These are phyloP conservation scores for Drosophila pruinosa DNA, from an alignment of 1,140 invertebrate species.

Conservation along the genomic window DNA sequence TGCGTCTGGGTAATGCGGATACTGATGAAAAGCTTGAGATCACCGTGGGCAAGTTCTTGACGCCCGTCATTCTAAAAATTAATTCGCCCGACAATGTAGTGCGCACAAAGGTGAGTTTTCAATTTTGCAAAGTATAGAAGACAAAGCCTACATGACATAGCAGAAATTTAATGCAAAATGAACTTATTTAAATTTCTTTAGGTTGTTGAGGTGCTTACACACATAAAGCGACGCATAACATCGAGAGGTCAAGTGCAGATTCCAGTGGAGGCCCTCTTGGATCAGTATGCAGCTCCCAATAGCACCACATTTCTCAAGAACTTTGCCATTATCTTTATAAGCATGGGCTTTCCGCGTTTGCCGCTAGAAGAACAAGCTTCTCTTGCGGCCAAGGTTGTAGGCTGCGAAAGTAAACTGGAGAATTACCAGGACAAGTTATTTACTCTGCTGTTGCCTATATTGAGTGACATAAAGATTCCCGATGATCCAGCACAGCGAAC, in stretches of 20 bases:
- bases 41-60: slow-evolving; percentile 92
- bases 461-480: slow-evolving; percentile 89
- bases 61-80: slow-evolving; percentile 94
- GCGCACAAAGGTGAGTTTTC: slow-evolving; percentile 87
- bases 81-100: slow-evolving; percentile 93
- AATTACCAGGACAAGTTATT: slow-evolving; percentile 94
- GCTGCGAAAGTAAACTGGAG: slow-evolving; percentile 91
- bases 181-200: slow-evolving; percentile 76
- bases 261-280: slow-evolving; percentile 92
- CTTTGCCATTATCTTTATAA: slow-evolving; percentile 97
- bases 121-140: slow-evolving; percentile 1
- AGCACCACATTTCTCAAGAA: slow-evolving; percentile 87
- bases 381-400: slow-evolving; percentile 89
- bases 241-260: slow-evolving; percentile 92
- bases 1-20: slow-evolving; percentile 93
- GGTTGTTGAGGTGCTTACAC: slow-evolving; percentile 96
- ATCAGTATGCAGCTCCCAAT: slow-evolving; percentile 87
- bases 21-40: slow-evolving; percentile 94
- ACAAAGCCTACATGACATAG: slow-evolving; percentile 35
- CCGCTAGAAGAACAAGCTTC: slow-evolving; percentile 89
- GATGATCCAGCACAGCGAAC: slow-evolving; percentile 86
- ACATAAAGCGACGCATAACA: slow-evolving; percentile 95
- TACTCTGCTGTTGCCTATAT: slow-evolving; percentile 90
- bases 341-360: slow-evolving; percentile 94
- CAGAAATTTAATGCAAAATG: slow-evolving; percentile 32